These are phyloP conservation scores for Bombus confusus DNA, from an alignment of 1,140 invertebrate species.

Conservation along the genomic window DNA sequence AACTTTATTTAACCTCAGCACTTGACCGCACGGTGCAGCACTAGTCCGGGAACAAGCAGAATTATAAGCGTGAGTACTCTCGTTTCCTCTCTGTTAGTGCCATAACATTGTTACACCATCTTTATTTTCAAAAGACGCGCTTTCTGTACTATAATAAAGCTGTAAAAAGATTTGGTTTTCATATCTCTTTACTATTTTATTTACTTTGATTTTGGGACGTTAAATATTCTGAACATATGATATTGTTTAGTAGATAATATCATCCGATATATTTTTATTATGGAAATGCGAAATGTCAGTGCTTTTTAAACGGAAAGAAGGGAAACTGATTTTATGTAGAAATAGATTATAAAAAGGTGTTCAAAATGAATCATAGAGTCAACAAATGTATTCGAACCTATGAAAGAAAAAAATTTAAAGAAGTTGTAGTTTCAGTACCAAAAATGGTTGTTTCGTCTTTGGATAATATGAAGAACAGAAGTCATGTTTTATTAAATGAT, in stretches of 20 bases:
- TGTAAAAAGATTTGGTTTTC: neutral
- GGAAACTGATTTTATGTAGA: neutral
- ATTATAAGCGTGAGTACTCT: too few relatives aligned
- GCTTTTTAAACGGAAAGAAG: neutral
- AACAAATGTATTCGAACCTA: slow-evolving; percentile 53
- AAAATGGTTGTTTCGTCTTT: neutral
- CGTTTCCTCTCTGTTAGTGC: too few relatives aligned
- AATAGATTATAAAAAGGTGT: slow-evolving; percentile 10
- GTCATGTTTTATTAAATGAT: neutral
- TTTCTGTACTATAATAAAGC: neutral
- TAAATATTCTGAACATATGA: neutral
- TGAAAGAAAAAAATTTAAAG: slow-evolving; percentile 29
- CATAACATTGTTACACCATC: neutral
- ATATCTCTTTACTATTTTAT: neutral
- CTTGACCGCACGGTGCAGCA: too few relatives aligned
- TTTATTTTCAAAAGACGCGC: slow-evolving; percentile 1
- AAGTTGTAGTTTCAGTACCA: neutral
- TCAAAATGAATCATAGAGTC: neutral
- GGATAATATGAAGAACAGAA: neutral
- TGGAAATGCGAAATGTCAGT: neutral
- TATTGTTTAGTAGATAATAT: neutral
- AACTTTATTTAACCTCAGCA: too few relatives aligned
- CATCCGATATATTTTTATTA: neutral
- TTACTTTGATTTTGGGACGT: neutral
- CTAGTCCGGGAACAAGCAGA: too few relatives aligned